Base-by-base conservation (phyloP, 2,113 vertebrate species). In the Donacobius atricapilla region DNA sequence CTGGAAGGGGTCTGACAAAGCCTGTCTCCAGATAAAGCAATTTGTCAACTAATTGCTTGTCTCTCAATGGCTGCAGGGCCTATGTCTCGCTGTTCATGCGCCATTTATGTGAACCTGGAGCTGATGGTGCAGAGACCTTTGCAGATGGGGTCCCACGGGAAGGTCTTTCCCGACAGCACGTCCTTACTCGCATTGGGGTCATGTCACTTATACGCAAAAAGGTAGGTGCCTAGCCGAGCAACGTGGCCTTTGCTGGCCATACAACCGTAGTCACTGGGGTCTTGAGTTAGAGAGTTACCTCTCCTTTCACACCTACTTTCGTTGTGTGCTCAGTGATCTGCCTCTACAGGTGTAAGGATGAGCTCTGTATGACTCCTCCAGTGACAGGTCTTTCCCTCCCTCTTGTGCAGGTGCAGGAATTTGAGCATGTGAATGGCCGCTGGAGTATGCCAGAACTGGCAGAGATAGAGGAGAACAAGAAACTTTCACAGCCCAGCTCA, bases 181-280 rank as follows among this genome's bases (percentile, higher is more conserved):
- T 99, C 70, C 98, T 99, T 33, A 99, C 99, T 22, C 99, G 99
- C 88, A 99, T 99, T 20, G 99, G 99, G 39, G 99, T 99, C 78
- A 99, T 99, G 99, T 99, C 99, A 9, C 98, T 99, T 12, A 99
- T 99, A 87, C 99, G 99, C 37, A 99, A 99, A 97, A 99, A 99
- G 98, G 99, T 99, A 24, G 5, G 97, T 73, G 45, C 15, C 12
- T 23, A 11, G 54, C 56, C 45, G 48, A 60, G 37, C 35, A n/a
- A 0, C 0, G 23, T 10, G n/a, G 56, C 31, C 18, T 92, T 69
- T 4, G 16, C 37, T 83, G 35, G 60, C 19, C 11, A 0, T 60
- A 13, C 22, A 30, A 0, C 24, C 56, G 15, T 30, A 48, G 47
- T 31, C n/a, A 22, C 33, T 12, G 21, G 9, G 25, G 9, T 9